These are phyloP conservation scores for Volucella zonaria DNA, from an alignment of 2,888 invertebrate genomes.

Conservation along the genomic window DNA sequence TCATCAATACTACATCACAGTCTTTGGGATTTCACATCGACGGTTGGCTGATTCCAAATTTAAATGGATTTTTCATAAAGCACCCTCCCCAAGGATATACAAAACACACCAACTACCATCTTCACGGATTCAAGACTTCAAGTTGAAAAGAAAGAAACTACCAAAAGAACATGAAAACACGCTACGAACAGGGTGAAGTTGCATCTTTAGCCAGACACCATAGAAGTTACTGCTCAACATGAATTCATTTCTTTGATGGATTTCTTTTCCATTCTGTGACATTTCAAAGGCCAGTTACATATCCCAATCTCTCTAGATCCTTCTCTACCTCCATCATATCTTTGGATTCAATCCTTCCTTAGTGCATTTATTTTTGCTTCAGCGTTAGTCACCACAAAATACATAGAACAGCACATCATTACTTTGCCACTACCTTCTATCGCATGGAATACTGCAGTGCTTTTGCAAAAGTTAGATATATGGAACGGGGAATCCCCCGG, in stretches of 20 bases:
- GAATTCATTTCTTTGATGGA: slow-evolving; percentile 42
- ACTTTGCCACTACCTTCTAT: slow-evolving; percentile 49
- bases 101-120: slow-evolving; percentile 30
- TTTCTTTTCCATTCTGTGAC: slow-evolving; percentile 22
- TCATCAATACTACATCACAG: slow-evolving; percentile 8
- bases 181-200: slow-evolving; percentile 62
- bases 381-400: slow-evolving; percentile 54
- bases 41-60: slow-evolving; percentile 53
- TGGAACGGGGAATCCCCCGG: not conserved
- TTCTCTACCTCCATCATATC: not conserved
- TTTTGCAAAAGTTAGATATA: not conserved
- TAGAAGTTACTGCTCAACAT: not conserved
- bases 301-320: not conserved
- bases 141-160: slow-evolving; percentile 9
- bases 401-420: slow-evolving; percentile 55
- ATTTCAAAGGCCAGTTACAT: slow-evolving; percentile 62
- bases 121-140: slow-evolving; percentile 37
- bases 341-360: not conserved
- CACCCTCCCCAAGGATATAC: slow-evolving; percentile 16
- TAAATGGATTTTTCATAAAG: slow-evolving; percentile 44
- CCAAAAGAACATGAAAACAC: slow-evolving; percentile 34
- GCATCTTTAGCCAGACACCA: slow-evolving; percentile 19
- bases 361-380: slow-evolving; percentile 34
- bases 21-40: slow-evolving; percentile 5
- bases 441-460: slow-evolving; percentile 1